These are phyloP conservation scores for Macropodus opercularis DNA, from an alignment of 2,797 vertebrate genomes.

Conservation along the genomic window DNA sequence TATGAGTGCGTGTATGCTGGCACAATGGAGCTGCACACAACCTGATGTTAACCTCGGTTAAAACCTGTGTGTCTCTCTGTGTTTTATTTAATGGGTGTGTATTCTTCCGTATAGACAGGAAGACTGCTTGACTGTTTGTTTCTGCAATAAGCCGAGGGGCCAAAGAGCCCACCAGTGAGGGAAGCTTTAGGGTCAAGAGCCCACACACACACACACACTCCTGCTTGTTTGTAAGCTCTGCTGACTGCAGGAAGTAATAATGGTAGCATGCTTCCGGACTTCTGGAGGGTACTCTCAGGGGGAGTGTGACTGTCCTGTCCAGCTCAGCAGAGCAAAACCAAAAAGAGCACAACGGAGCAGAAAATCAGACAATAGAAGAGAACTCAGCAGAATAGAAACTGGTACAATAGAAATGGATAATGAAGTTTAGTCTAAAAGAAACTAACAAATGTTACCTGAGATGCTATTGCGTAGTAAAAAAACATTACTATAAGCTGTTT, in stretches of 20 bases:
- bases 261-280: conserved; percentile 72
- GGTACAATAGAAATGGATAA: not conserved
- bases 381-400: conserved; percentile 4
- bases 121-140: conserved; percentile 64
- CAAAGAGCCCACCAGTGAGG: conserved; percentile 61
- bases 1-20: not conserved
- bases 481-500: not conserved
- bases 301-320: conserved; percentile 67
- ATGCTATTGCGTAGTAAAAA: not conserved
- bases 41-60: conserved; percentile 3
- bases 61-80: not conserved
- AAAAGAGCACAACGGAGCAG: conserved; percentile 58
- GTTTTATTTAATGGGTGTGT: conserved; percentile 30
- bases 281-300: conserved; percentile 73
- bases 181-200: conserved; percentile 62
- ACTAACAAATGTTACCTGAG: not conserved
- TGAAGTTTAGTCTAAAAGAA: not conserved
- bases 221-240: conserved; percentile 70
- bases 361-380: conserved; percentile 34
- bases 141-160: conserved; percentile 66
- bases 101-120: conserved; percentile 51
- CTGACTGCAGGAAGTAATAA: conserved; percentile 79
- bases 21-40: not conserved
- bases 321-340: conserved; percentile 64
- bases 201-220: conserved; percentile 25